Conservation (phyloP, 1,140 invertebrate genomes). For the Phenacoccus solenopsis region DNA sequence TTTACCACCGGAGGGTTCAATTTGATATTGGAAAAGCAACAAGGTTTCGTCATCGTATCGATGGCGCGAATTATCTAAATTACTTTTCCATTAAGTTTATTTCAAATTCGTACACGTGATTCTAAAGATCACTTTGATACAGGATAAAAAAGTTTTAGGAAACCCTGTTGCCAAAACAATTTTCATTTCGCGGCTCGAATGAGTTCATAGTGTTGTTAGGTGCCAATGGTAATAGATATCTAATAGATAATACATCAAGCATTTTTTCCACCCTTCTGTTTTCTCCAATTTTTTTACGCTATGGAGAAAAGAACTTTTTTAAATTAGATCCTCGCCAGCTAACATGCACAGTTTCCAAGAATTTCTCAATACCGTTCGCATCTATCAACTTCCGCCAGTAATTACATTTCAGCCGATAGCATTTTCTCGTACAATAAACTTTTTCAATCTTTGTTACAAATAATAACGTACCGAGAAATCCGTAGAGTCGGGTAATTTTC, state of each 20-base stretch:
- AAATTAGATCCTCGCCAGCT: not conserved
- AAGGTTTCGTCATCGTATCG: not conserved
- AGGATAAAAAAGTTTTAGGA: too few relatives aligned
- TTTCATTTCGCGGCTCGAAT: too few relatives aligned
- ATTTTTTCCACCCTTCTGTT: not conserved
- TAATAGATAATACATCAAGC: not conserved
- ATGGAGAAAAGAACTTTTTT: not conserved
- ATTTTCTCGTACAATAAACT: not conserved
- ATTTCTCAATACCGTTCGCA: not conserved
- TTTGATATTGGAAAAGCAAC: not conserved
- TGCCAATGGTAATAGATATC: conserved; percentile 1
- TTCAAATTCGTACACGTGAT: too few relatives aligned
- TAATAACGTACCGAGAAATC: not conserved
- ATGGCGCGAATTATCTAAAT: not conserved
- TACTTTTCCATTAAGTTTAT: not conserved
- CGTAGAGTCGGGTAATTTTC: too few relatives aligned
- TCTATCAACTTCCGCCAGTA: not conserved
- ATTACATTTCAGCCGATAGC: not conserved
- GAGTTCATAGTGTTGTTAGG: not conserved
- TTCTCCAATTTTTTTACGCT: not conserved
- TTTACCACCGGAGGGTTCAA: not conserved
- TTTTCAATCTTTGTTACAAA: not conserved
- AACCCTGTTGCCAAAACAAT: too few relatives aligned
- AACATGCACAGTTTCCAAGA: too few relatives aligned
- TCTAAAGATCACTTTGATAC: too few relatives aligned